A percentile compares a stretch with the other conserved stretches of the same genome.
These are phyloP conservation scores for Lysiphlebus fabarum DNA, from an alignment of 1,140 invertebrate genomes.

Conservation along the genomic window DNA sequence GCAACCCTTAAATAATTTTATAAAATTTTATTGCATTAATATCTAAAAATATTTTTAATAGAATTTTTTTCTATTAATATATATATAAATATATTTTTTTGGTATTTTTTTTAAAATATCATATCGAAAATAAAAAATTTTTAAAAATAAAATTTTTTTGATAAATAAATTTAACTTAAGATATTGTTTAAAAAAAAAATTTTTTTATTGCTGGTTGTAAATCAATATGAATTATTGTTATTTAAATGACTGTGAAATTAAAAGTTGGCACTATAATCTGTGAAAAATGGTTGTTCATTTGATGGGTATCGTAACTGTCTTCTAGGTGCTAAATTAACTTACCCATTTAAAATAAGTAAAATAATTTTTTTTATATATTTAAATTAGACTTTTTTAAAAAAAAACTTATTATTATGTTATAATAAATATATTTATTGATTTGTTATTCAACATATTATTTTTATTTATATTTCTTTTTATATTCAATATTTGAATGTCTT, in stretches of 20 bases:
- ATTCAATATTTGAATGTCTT: not conserved
- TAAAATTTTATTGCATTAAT: too few species aligned
- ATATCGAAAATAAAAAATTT: too few species aligned
- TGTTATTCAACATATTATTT: not conserved
- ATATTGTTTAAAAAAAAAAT: too few species aligned
- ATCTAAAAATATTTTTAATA: too few species aligned
- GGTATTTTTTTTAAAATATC: too few species aligned
- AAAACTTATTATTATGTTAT: not conserved
- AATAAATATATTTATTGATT: conserved; percentile 10
- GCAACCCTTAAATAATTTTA: not conserved
- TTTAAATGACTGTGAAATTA: conserved; percentile 58
- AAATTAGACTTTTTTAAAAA: not conserved
- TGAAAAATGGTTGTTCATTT: conserved; percentile 22
- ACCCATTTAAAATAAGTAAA: conserved; percentile 2
- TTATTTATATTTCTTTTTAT: not conserved
- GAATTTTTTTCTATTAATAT: too few species aligned
- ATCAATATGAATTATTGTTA: conserved; percentile 52
- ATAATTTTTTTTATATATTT: not conserved
- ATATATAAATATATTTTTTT: too few species aligned
- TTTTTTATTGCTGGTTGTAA: conserved; percentile 34
- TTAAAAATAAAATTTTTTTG: too few species aligned
- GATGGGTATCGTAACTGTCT: conserved; percentile 52
- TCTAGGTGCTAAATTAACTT: conserved; percentile 51
- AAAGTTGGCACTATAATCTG: conserved; percentile 36
- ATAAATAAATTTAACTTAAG: too few species aligned